These are phyloP conservation scores for Syngnathus floridae DNA, from an alignment of 2,113 vertebrate genomes.

Conservation along the genomic window DNA sequence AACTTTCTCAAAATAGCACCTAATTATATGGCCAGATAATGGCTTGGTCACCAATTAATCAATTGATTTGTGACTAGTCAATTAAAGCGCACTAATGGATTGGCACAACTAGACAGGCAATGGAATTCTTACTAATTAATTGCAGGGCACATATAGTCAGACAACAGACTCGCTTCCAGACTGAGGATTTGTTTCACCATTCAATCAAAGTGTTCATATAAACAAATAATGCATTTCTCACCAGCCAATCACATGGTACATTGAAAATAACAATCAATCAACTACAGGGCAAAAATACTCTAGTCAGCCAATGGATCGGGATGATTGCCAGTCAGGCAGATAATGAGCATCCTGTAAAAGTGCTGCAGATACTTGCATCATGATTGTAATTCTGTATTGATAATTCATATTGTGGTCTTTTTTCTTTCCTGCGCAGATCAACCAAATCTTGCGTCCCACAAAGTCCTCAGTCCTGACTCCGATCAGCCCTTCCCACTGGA, in stretches of 20 bases:
- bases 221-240: neutral
- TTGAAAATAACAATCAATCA: no score
- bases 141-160: no score
- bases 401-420: neutral
- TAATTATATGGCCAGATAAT: neutral
- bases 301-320: neutral
- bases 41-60: neutral
- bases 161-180: no score
- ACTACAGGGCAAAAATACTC: neutral
- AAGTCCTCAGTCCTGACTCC: slow-evolving; percentile 79
- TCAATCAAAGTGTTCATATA: no score
- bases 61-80: neutral
- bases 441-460: slow-evolving; percentile 77
- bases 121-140: no score
- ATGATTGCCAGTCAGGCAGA: neutral
- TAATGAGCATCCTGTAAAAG: neutral
- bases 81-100: no score
- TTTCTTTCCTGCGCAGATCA: slow-evolving; percentile 76
- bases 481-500: slow-evolving; percentile 80
- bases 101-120: no score
- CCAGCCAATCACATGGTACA: neutral
- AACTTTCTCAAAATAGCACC: no score
- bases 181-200: no score
- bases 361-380: neutral
- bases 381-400: neutral